These are phyloP conservation scores for Hestina assimilis DNA, from an alignment of 1,140 invertebrate genomes.

Conservation along the genomic window DNA sequence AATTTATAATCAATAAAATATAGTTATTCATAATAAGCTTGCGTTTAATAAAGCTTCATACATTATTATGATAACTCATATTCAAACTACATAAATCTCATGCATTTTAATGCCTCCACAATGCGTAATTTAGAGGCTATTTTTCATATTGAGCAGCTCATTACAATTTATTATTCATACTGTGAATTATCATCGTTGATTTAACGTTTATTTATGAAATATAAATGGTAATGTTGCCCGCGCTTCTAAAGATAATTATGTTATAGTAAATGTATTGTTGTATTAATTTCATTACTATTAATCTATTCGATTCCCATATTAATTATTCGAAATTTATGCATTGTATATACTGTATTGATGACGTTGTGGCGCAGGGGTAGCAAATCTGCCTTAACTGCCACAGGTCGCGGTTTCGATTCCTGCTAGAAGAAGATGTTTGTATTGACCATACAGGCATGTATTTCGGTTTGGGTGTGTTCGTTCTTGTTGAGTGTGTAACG, in stretches of 20 bases:
- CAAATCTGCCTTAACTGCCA: too few relatives aligned
- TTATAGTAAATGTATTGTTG: neutral
- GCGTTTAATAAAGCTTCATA: neutral
- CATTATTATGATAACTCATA: neutral
- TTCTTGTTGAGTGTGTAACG: too few relatives aligned
- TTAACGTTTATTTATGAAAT: neutral
- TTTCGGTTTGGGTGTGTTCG: too few relatives aligned
- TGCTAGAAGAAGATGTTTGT: too few relatives aligned
- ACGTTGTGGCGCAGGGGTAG: too few relatives aligned
- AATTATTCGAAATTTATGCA: too few relatives aligned
- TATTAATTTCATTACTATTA: neutral
- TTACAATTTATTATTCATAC: conserved; percentile 1
- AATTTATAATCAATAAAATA: too few relatives aligned
- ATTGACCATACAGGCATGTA: too few relatives aligned
- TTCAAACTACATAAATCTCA: neutral
- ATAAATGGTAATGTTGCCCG: neutral
- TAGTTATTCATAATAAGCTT: too few relatives aligned
- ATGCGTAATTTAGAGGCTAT: neutral
- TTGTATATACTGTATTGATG: too few relatives aligned
- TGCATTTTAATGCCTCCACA: conserved; percentile 1
- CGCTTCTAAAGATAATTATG: neutral
- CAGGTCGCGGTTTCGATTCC: too few relatives aligned
- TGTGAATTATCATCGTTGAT: neutral
- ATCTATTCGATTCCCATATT: too few relatives aligned
- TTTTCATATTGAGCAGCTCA: neutral